These are phyloP conservation scores for Benthosema pterotum DNA, from an alignment of 2,797 vertebrate genomes.

Conservation along the genomic window DNA sequence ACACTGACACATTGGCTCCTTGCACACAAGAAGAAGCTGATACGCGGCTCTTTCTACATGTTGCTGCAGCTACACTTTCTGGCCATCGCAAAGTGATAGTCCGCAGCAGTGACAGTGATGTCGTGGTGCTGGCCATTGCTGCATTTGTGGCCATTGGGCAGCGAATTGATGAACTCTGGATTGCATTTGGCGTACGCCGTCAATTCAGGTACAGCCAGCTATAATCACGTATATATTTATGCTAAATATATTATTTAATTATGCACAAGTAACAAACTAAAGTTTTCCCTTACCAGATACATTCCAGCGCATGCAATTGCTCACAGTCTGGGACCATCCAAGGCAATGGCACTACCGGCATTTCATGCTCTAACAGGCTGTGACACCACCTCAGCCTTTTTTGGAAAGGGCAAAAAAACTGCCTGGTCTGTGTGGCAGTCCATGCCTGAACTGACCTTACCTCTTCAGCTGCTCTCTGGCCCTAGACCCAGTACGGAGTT, in stretches of 20 bases:
- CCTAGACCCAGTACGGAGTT: no score
- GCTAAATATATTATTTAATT: no score
- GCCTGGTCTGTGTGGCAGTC: background rate
- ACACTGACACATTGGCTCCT: slow-evolving; percentile 2
- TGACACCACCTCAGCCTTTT: background rate
- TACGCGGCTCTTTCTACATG: background rate
- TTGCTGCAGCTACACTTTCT: background rate
- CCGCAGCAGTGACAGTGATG: background rate
- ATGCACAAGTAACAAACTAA: no score
- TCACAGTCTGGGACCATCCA: no score
- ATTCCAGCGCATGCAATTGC: no score
- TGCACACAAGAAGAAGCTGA: background rate
- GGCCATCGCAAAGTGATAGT: background rate
- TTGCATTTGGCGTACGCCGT: background rate
- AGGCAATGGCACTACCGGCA: no score
- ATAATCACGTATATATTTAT: no score
- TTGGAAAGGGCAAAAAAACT: background rate
- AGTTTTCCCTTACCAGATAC: no score
- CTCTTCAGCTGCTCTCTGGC: no score
- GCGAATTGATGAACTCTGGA: background rate
- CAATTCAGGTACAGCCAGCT: background rate
- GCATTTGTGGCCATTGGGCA: background rate
- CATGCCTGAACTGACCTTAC: background rate
- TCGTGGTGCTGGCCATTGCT: background rate
- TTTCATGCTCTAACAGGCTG: background rate